Base-by-base conservation (phyloP, 2,113 vertebrate genomes). In the Vidua macroura region DNA sequence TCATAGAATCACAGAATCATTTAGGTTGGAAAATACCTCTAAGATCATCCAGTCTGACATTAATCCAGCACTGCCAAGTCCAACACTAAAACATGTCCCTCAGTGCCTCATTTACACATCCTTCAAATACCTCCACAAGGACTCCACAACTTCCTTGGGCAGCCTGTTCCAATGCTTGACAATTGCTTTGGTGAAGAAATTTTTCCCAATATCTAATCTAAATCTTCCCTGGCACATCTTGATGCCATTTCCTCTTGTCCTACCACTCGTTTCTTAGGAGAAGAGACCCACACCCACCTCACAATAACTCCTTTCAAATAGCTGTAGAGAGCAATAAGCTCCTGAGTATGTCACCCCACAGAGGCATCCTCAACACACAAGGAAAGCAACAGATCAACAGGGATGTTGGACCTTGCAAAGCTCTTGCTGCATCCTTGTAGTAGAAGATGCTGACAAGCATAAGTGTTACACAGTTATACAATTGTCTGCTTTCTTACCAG, bases 251-350 rank as follows among this genome's bases (percentile, higher is more conserved):
- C 9, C 13, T 53, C 20, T n/a, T 68, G 20, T 30, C 28, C 28
- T n/a, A 41, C 4, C 4, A 41, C 4, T 27, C 48, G 9, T 46
- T 59, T 68, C 20, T 41, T 53, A 13, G 46, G 33, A 75, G 33
- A 44, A 30, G 24, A 35, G 17, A 48, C 20, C 11, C 39, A 35
- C 30, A n/a, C 5, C 2, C 30, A 25, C 11, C 10, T 31, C 46
- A 68, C 7, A 35, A 31, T 13, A 11, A 35, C 14, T 68, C 30
- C 19, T 62, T 35, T 41, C 30, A 35, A 13, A 9, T 4, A 23
- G 28, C 7, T 48, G 15, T 18, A 25, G 10, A 60, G n/a, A 75
- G 8, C 0, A 0, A 9, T 25, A 17, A 13, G 10, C 6, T 48
- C 16, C 24, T 43, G 30, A 74, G 14, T 19, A 7, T 3, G 2